Evolutionary conservation across 2,113 vertebrate genomes (phyloP), one percentile per base, ranked within the genome.

Genomic region (Crotalus helleri): DNA sequence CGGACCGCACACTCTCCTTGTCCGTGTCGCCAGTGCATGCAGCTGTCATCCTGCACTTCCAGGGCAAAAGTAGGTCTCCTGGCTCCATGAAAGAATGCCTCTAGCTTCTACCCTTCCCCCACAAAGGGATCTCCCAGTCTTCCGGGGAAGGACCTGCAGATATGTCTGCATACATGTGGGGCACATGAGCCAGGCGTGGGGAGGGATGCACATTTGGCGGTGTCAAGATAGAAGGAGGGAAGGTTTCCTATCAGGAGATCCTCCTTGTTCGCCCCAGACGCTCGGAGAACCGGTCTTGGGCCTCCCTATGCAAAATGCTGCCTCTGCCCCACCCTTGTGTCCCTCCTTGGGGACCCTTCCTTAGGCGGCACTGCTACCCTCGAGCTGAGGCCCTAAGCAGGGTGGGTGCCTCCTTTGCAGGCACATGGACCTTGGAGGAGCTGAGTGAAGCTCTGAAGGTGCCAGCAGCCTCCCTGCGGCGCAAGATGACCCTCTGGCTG

Each of bases 41-140:
- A 0, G 99, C 99, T 92, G 98, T 99, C 97, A 98, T 99, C 96
- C 96, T 99, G 95, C 99, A 99, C 97, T 99, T 99, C 97, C 99
- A 99, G 97, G 98, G 98, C 49, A 99, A 99, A 95, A 98, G 98
- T 99, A 96, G 94, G 96, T 93, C 61, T 88, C 0, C 1, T 0
- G 55, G 55, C 5, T 26, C 57, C 39, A 1, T 0, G 6, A 2
- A 8, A 1, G 49, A 51, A 51, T 51, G 15, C 0, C 21, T 0
- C 39, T 91, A 0, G 15, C 74, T 0, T 92, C 15, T 12, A 1
- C 54, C 3, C 88, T 88, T 74, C 91, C 39, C 4, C 0, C 0
- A 46, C 11, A 44, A 3, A 13, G 58, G 21, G 44, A 5, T 46
- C 44, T 5, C n/a, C 69, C n/a, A 15, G 29, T n/a, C 64, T n/a